A percentile compares a stretch with the other conserved stretches of the same genome.
Evolutionary conservation across 2,113 vertebrate genomes (phyloP).

Genomic region (Reinhardtius hippoglossoides): DNA sequence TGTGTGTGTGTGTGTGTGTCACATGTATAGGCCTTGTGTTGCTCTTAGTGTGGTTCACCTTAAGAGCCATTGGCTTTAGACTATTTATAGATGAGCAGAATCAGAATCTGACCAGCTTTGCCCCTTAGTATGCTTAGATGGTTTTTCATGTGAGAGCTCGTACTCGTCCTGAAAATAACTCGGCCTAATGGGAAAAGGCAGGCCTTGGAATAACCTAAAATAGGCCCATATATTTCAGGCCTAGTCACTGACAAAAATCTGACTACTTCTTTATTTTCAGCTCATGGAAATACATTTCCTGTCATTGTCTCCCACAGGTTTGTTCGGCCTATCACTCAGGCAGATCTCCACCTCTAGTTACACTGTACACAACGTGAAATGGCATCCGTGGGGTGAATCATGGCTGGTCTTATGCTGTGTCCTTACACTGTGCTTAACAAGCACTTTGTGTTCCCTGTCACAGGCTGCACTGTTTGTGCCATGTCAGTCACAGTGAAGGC

Average conservation of each 20-base stretch:
- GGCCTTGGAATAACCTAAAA: slow-evolving; percentile 57
- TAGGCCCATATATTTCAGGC: slow-evolving; percentile 61
- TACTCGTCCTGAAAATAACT: slow-evolving; percentile 68
- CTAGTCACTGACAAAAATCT: slow-evolving; percentile 50
- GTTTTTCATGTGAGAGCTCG: slow-evolving; percentile 64
- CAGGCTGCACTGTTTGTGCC: slow-evolving; percentile 33
- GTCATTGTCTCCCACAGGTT: slow-evolving; percentile 56
- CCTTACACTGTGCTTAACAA: slow-evolving; percentile 52
- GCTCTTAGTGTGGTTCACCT: slow-evolving; percentile 60
- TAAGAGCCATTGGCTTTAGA: slow-evolving; percentile 65
- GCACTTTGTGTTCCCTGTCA: slow-evolving; percentile 58
- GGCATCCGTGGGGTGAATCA: slow-evolving; percentile 44
- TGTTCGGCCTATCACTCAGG: slow-evolving; percentile 43
- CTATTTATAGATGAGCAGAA: slow-evolving; percentile 75
- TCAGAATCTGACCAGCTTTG: slow-evolving; percentile 74
- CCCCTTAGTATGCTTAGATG: slow-evolving; percentile 59
- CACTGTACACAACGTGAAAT: slow-evolving; percentile 59
- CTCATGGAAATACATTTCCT: slow-evolving; percentile 56
- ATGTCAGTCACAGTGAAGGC: slow-evolving; percentile 48
- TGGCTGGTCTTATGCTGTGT: slow-evolving; percentile 48
- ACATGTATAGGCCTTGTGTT: slow-evolving; percentile 66
- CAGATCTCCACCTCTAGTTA: slow-evolving; percentile 14
- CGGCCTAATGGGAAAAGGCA: slow-evolving; percentile 62
- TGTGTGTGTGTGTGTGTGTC: slow-evolving; percentile 57
- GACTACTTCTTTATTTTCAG: slow-evolving; percentile 40